Evolutionary conservation across 23 tunicate genomes (phyloP).

Genomic region (Clavelina lepadiformis): DNA sequence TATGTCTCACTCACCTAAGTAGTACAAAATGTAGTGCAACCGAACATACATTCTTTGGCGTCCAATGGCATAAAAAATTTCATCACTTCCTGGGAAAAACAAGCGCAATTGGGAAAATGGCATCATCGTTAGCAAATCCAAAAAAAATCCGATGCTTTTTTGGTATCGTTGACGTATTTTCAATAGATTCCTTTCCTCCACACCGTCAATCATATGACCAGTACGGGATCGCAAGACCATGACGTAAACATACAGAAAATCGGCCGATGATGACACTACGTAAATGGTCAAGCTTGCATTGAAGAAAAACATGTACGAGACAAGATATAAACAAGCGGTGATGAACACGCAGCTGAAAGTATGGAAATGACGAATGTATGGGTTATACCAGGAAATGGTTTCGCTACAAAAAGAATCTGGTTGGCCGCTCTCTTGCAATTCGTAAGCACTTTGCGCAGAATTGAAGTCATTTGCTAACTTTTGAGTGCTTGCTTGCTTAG

Average conservation of each 20-base stretch:
- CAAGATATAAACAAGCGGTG: conserved; percentile 38
- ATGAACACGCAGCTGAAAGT: conserved; percentile 45
- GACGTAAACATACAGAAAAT: conserved; percentile 41
- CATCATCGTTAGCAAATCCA: conserved; percentile 54
- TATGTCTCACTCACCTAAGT: conserved; percentile 60
- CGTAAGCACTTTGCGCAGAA: conserved; percentile 32
- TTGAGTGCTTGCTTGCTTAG: conserved; percentile 28
- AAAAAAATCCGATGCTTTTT: conserved; percentile 43
- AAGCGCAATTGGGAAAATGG: conserved; percentile 41
- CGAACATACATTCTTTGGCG: conserved; percentile 65
- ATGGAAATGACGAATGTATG: conserved; percentile 36
- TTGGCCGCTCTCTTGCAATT: conserved; percentile 39
- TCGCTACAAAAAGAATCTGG: conserved; percentile 58
- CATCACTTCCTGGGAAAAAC: conserved; percentile 31
- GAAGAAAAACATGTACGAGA: conserved; percentile 71
- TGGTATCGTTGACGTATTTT: conserved; percentile 66
- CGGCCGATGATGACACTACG: conserved; percentile 33
- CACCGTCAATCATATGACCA: conserved; percentile 67
- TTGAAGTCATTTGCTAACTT: conserved; percentile 29
- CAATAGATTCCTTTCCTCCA: conserved; percentile 69
- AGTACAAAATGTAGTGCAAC: conserved; percentile 66
- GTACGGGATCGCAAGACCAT: conserved; percentile 81
- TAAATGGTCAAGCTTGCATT: conserved; percentile 24
- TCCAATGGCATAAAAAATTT: conserved; percentile 23
- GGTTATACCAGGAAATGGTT: conserved; percentile 65